These are phyloP conservation scores for Pardalotus punctatus DNA, from an alignment of 2,113 vertebrate species.

Conservation along the genomic window DNA sequence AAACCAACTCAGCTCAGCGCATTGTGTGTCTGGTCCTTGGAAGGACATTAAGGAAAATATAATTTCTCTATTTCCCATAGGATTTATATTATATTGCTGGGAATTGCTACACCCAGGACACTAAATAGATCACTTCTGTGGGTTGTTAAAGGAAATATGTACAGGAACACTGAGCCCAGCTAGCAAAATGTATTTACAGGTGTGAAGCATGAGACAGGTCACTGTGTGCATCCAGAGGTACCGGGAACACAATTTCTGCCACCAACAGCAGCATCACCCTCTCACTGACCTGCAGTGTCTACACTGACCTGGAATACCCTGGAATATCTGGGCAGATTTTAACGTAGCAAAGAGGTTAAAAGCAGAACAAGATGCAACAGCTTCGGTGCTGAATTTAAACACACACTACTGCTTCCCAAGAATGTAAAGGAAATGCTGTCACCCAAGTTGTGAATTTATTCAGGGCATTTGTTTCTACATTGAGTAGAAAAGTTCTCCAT, in stretches of 20 bases:
- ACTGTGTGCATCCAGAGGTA: accelerated
- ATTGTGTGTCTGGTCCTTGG: not conserved
- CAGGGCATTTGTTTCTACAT: not conserved
- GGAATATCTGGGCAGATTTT: not conserved
- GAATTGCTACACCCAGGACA: not conserved
- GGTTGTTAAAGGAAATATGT: not conserved
- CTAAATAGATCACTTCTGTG: not conserved
- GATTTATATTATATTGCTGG: not conserved
- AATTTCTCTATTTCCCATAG: not conserved
- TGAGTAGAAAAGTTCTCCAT: not conserved
- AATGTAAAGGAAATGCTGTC: not conserved
- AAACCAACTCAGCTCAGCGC: not conserved
- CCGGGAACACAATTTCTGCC: not conserved
- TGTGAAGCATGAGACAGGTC: accelerated
- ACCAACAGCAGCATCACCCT: accelerated
- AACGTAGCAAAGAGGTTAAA: not conserved
- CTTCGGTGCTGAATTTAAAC: not conserved
- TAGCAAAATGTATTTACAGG: not conserved
- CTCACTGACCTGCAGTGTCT: not conserved
- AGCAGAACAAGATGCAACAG: not conserved
- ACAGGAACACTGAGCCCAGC: not conserved
- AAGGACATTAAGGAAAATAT: not conserved
- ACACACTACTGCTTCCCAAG: not conserved
- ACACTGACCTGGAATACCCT: not conserved
- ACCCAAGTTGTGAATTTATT: not conserved